phyloP scores from a whole-genome alignment of 2,888 invertebrate genomes.

The Cosmorhoe ocellata region DNA sequence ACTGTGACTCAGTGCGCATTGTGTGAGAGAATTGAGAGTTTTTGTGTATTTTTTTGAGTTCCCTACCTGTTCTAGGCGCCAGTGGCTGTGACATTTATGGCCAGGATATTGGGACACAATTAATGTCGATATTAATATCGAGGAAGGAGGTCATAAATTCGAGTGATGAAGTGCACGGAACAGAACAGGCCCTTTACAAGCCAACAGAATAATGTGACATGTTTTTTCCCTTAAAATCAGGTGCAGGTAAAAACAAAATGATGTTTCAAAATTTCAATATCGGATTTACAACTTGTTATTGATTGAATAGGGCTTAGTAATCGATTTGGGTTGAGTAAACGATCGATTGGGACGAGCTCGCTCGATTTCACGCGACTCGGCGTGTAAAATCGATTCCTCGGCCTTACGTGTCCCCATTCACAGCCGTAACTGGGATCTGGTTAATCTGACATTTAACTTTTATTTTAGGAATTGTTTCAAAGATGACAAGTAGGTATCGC shows the following conservation, averaged over 20 bases:
- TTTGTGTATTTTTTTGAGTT: slow-evolving; percentile 63
- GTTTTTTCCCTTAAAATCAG: slow-evolving; percentile 37
- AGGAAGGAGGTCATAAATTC: slow-evolving; percentile 75
- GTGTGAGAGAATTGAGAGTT: slow-evolving; percentile 64
- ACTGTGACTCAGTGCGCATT: slow-evolving; percentile 63
- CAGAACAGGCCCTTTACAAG: slow-evolving; percentile 54
- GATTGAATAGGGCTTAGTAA: slow-evolving; percentile 58
- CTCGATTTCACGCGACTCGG: slow-evolving; percentile 74
- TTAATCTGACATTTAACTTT: slow-evolving; percentile 12
- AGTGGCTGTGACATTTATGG: slow-evolving; percentile 78
- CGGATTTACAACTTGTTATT: slow-evolving; percentile 31
- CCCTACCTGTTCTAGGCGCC: slow-evolving; percentile 81
- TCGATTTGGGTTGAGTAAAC: slow-evolving; percentile 63
- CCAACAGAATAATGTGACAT: slow-evolving; percentile 48
- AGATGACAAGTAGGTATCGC: background rate
- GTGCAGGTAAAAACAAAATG: slow-evolving; percentile 10
- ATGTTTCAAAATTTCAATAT: slow-evolving; percentile 11
- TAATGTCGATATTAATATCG: slow-evolving; percentile 79
- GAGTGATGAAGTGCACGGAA: slow-evolving; percentile 55
- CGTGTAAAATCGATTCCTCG: slow-evolving; percentile 71
- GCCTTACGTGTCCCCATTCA: slow-evolving; percentile 56
- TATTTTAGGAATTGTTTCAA: background rate
- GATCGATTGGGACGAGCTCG: slow-evolving; percentile 65
- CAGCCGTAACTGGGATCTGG: slow-evolving; percentile 40
- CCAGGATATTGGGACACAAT: slow-evolving; percentile 78